Base-by-base conservation (phyloP, 92 coral and sea anemone species). In the Phenganax stokvisi region DNA sequence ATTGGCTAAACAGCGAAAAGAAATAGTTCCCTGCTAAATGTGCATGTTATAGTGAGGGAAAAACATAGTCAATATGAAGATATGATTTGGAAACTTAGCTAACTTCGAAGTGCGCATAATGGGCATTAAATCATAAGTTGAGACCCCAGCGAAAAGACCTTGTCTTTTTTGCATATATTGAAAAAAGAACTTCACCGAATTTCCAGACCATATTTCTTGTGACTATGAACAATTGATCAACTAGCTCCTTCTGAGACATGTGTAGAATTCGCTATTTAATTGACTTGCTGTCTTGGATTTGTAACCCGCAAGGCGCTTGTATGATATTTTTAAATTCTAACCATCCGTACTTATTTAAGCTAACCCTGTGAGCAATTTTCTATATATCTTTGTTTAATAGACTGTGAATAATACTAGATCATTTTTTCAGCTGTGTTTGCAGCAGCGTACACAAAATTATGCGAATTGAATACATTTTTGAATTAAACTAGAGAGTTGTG, bases 311-410 rank as follows among this genome's bases (percentile, higher is more conserved):
- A 69, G 74, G 74, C 74, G 74, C 65, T 59, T 79, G 83, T 79
- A 79, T 63, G 61, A 79, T 79, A 79, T 79, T 79, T 79, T 79
- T 79, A 63, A 47, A 79, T 47, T 62, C 37, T 16, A 79, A 59
- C 74, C 57, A 52, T 54, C 74, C 56, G 74, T 64, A 27, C 74
- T 61, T 79, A 79, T 79, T 79, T 79, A 79, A 37, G 83, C 69
- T 79, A 75, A 51, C 58, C 80, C 9, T 7, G 47, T 16, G 59
- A 64, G 59, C 37, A 47, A 27, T 62, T 79, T 64, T 37, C 68
- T 79, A 59, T 79, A 61, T 79, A 79, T 53, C 72, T 31, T n/a
- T 79, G 73, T 79, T 37, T 65, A 65, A 65, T 65, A 79, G 72
- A 62, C 13, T 79, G 83, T 73, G 58, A 73, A 73, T 73, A 73